phyloP scores from a whole-genome alignment of 2,888 invertebrate genomes.

The Drosophila koepferae region DNA sequence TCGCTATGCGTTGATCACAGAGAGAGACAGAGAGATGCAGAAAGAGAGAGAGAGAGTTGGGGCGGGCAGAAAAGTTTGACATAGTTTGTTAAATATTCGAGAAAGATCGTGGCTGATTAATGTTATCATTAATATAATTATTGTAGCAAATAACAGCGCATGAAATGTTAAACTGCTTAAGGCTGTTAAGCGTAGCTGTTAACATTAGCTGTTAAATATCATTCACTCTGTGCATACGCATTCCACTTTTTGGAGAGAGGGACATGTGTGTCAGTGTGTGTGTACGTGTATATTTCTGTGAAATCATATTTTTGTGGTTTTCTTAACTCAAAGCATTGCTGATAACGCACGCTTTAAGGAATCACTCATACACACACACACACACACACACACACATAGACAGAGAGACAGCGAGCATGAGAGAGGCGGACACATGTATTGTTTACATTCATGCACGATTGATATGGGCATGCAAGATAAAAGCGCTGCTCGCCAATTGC shows the following conservation, averaged over 20 bases:
- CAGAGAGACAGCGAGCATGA: neutral
- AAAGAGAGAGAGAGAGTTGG: neutral
- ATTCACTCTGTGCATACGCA: neutral
- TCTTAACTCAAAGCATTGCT: conserved; percentile 37
- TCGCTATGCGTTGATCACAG: conserved; percentile 18
- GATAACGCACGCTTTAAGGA: conserved; percentile 50
- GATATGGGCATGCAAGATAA: conserved; percentile 58
- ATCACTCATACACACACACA: neutral
- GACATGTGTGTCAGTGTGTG: neutral
- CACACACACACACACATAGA: neutral
- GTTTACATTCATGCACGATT: conserved; percentile 30
- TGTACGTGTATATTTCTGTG: neutral
- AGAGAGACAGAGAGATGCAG: conserved; percentile 16
- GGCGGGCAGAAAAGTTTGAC: conserved; percentile 16
- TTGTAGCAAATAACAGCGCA: neutral
- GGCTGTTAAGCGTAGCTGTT: conserved; percentile 29
- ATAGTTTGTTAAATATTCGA: conserved; percentile 33
- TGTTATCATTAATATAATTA: conserved; percentile 5
- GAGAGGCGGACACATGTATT: conserved; percentile 12
- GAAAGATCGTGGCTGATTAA: conserved; percentile 17
- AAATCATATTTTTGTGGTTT: conserved; percentile 22
- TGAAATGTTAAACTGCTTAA: neutral
- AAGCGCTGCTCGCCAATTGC: conserved; percentile 48
- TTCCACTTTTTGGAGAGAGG: conserved; percentile 1
- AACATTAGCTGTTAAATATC: conserved; percentile 1